Evolutionary conservation across 2,113 vertebrate genomes (phyloP).

Genomic region (Falcunculus frontatus): DNA sequence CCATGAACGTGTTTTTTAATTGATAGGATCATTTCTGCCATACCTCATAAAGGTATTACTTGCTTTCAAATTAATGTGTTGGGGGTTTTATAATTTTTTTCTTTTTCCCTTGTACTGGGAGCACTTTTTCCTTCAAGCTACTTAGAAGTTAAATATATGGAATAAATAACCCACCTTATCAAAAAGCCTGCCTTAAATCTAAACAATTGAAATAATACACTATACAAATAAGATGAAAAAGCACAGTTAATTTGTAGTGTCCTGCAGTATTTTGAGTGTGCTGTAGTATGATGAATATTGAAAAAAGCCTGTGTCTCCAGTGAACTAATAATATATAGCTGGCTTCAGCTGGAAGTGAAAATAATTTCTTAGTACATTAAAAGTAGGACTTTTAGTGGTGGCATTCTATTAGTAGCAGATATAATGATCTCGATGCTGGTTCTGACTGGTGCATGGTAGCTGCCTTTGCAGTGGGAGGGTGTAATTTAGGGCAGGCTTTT

Average conservation of each 20-base stretch:
- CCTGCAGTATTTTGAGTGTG: not conserved
- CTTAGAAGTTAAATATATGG: not conserved
- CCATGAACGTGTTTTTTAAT: not conserved
- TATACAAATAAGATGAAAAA: not conserved
- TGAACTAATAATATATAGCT: not conserved
- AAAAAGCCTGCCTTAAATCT: not conserved
- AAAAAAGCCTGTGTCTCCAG: not conserved
- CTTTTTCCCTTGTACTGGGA: not conserved
- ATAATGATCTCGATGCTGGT: not conserved
- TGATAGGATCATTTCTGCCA: not conserved
- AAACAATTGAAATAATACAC: not conserved
- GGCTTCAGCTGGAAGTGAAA: not conserved
- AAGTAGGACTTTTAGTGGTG: not conserved
- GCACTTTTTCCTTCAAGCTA: not conserved
- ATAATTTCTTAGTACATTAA: not conserved
- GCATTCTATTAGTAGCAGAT: not conserved
- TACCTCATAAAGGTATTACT: not conserved
- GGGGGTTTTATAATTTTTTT: fast-evolving
- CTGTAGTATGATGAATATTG: not conserved
- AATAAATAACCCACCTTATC: not conserved
- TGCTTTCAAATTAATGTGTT: not conserved
- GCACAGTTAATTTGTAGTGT: not conserved
- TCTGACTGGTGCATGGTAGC: not conserved
- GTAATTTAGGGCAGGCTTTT: not conserved
- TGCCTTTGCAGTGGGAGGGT: not conserved